Evolutionary conservation across 2,888 invertebrate genomes (phyloP).

Genomic region (Chymomyza procnemis): DNA sequence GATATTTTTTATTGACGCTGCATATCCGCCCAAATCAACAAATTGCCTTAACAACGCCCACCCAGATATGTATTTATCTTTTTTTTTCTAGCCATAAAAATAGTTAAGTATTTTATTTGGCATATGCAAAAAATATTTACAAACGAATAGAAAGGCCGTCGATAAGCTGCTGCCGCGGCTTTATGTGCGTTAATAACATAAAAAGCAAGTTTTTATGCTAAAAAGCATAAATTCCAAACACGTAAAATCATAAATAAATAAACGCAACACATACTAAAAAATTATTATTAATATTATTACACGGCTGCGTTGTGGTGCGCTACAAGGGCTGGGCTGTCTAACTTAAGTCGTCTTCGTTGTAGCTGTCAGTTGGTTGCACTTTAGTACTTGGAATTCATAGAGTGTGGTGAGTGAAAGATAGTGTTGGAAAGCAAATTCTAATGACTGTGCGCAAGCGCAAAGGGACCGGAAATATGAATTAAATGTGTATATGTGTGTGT

Average conservation of each 20-base stretch:
- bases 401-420: not conserved
- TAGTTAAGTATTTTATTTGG: conserved; percentile 49
- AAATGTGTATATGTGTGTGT: conserved; percentile 16
- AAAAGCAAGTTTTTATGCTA: conserved; percentile 66
- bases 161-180: conserved; percentile 8
- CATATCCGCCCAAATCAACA: not conserved
- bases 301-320: conserved; percentile 11
- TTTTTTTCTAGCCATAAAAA: conserved; percentile 42
- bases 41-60: not conserved
- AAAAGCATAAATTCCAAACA: conserved; percentile 54
- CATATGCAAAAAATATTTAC: conserved; percentile 21
- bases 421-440: conserved; percentile 50
- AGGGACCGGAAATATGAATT: conserved; percentile 60
- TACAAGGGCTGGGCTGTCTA: not conserved
- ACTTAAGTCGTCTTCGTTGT: conserved; percentile 5
- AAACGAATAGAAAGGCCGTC: not conserved
- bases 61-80: not conserved
- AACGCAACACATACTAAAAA: conserved; percentile 68
- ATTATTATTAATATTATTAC: conserved; percentile 55
- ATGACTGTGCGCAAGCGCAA: conserved; percentile 58
- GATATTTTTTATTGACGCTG: not conserved
- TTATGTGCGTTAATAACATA: conserved; percentile 62
- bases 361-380: conserved; percentile 36
- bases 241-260: conserved; percentile 71
- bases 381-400: conserved; percentile 10